phyloP scores from a whole-genome alignment of 2,888 invertebrate genomes.

The Anthrax anthrax region DNA sequence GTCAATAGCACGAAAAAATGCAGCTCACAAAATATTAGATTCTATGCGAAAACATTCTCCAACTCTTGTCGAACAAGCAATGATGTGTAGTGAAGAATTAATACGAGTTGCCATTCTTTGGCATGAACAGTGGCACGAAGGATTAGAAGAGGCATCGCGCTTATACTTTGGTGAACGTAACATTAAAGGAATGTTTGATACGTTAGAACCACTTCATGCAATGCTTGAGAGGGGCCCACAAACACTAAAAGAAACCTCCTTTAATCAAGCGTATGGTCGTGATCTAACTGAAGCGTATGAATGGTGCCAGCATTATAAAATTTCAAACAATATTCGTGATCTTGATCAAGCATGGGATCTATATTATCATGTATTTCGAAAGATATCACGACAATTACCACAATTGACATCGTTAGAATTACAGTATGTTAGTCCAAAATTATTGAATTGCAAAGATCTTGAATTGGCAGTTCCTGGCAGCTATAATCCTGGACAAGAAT shows the following conservation, averaged over 20 bases:
- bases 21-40: constrained; percentile 87
- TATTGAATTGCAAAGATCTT: constrained; percentile 77
- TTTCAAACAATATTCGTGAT: constrained; percentile 75
- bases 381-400: constrained; percentile 89
- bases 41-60: constrained; percentile 92
- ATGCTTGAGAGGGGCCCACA: constrained; percentile 90
- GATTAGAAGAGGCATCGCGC: constrained; percentile 83
- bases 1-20: constrained; percentile 66
- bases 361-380: constrained; percentile 95
- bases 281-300: constrained; percentile 90
- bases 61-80: constrained; percentile 84
- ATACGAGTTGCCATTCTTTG: constrained; percentile 96
- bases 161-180: constrained; percentile 94
- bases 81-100: constrained; percentile 92
- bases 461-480: constrained; percentile 97
- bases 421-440: constrained; percentile 90
- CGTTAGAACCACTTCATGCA: constrained; percentile 84
- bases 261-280: constrained; percentile 88
- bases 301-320: constrained; percentile 84
- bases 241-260: constrained; percentile 92
- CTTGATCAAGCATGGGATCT: constrained; percentile 98
- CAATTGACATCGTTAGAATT: constrained; percentile 79
- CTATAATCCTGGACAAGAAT: constrained; percentile 82
- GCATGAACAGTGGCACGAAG: constrained; percentile 99
- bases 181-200: constrained; percentile 91